Base-by-base conservation (phyloP, 2,888 invertebrate species). In the Orthonevra nobilis region DNA sequence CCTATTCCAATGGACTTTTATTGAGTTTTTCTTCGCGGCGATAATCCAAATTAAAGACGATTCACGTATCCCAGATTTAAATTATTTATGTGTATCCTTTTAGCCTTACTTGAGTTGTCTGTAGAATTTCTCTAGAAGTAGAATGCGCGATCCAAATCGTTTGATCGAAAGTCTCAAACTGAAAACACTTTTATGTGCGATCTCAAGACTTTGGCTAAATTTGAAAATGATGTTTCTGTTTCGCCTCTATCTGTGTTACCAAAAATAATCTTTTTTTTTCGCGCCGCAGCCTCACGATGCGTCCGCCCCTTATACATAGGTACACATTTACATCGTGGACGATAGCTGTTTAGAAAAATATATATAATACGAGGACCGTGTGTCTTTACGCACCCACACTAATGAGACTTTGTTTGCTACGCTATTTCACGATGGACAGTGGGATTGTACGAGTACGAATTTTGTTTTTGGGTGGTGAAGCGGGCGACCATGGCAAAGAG, bases 101-200 rank as follows among this genome's bases (percentile, higher is more conserved):
- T 46, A 42, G n/a, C n/a, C 75, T 70, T 75, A 64, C 75, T 77
- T 77, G 28, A 26, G 17, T 17, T 4, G 44, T 26, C 1, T 50
- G 81, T 79, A 10, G 32, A 17, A 17, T 30, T 64, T 14, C 38
- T 50, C 56, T 44, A 52, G 82, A 82, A 83, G 81, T 81, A 66
- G 74, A n/a, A 36, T 74, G 82, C 82, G 70, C 83, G 83, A 82
- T 83, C 83, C 81, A 83, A 82, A 82, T 81, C 83, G 83, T 84
- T 83, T 85, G 87, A 84, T 83, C 85, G 86, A 85, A 84, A 83
- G 83, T 84, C 84, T 84, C 83, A 84, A 86, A 88, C 88, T 88
- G 87, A 87, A 87, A 86, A 85, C 83, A 86, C 87, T 87, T 87
- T 87, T 88, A 87, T 87, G 86, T 83, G 84, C 84, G 84, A 84